phyloP scores from a whole-genome alignment of 2,113 vertebrate species.

The Hoplias malabaricus region DNA sequence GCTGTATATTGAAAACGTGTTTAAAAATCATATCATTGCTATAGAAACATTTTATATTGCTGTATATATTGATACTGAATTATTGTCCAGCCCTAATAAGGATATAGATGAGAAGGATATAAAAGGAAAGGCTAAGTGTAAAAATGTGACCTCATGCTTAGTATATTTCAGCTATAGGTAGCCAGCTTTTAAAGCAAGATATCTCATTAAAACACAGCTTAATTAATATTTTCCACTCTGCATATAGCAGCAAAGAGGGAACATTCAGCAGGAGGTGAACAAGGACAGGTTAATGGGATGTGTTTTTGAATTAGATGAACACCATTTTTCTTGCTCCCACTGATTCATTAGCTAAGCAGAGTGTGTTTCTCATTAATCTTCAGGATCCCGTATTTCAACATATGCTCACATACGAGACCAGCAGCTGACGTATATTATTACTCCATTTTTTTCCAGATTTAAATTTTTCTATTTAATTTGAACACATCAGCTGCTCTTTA shows the following conservation, averaged over 20 bases:
- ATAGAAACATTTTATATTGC: no score
- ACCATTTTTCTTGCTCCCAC: slow-evolving; percentile 62
- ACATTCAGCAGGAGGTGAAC: not conserved
- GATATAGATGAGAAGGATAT: not conserved
- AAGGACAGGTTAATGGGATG: slow-evolving; percentile 65
- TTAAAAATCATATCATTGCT: no score
- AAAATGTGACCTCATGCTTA: not conserved
- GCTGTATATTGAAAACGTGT: no score
- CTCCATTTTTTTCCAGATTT: not conserved
- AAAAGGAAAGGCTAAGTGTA: not conserved
- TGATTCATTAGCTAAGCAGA: slow-evolving; percentile 66
- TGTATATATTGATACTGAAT: no score
- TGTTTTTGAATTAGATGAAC: slow-evolving; percentile 44
- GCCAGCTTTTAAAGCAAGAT: not conserved
- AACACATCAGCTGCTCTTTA: no score
- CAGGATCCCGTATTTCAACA: slow-evolving; percentile 23
- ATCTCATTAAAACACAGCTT: slow-evolving; percentile 1
- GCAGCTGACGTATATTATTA: not conserved
- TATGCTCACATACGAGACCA: not conserved
- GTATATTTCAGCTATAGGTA: not conserved
- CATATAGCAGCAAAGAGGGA: not conserved
- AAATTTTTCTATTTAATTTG: no score
- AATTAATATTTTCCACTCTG: slow-evolving; percentile 28
- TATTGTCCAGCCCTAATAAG: no score
- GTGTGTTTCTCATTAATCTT: slow-evolving; percentile 67